These are phyloP conservation scores for Chaetophractus vellerosus DNA, from an alignment of 2,797 vertebrate genomes.

Conservation along the genomic window DNA sequence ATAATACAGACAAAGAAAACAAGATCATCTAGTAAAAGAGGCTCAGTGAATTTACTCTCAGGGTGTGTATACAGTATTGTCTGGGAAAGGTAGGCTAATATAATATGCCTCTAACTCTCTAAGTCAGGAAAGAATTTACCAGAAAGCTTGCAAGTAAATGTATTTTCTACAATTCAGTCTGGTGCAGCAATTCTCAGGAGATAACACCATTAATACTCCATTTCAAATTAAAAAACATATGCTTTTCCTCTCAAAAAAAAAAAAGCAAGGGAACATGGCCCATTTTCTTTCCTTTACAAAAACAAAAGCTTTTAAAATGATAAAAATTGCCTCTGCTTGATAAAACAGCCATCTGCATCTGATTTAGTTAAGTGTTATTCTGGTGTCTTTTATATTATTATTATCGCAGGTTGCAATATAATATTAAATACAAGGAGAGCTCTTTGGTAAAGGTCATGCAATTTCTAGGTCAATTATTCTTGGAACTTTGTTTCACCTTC, in stretches of 20 bases:
- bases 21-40: conserved; percentile 82
- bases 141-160: conserved; percentile 89
- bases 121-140: conserved; percentile 88
- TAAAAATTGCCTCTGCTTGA: conserved; percentile 88
- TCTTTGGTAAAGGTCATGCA: conserved; percentile 77
- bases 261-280: conserved; percentile 82
- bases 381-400: conserved; percentile 74
- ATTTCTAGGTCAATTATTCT: conserved; percentile 69
- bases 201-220: conserved; percentile 89
- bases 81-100: conserved; percentile 84
- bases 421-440: conserved; percentile 80
- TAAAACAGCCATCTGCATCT: conserved; percentile 90
- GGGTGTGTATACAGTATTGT: conserved; percentile 81
- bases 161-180: conserved; percentile 88
- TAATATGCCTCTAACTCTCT: conserved; percentile 86
- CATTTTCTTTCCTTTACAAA: conserved; percentile 89
- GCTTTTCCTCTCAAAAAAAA: conserved; percentile 87
- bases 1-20: conserved; percentile 86
- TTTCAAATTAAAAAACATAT: conserved; percentile 91
- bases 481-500: conserved; percentile 68
- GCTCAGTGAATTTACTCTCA: conserved; percentile 85
- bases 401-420: conserved; percentile 84
- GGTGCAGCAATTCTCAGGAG: conserved; percentile 86
- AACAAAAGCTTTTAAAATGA: conserved; percentile 91
- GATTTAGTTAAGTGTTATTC: conserved; percentile 87